Evolutionary conservation across 2,888 invertebrate genomes (phyloP), one percentile per base, ranked within the genome.

Genomic region (Platerodrilus igneus): DNA sequence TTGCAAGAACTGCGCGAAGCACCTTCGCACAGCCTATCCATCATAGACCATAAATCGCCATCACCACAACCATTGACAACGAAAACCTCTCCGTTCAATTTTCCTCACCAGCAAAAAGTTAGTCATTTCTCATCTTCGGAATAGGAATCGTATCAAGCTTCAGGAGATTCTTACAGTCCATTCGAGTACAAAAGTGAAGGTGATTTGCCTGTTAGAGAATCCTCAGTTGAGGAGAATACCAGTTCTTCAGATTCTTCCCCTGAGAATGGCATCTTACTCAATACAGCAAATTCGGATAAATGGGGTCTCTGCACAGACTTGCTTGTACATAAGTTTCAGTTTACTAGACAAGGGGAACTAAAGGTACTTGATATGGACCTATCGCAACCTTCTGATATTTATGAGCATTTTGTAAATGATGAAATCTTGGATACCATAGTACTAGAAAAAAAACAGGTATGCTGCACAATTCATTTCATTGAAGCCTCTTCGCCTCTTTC

Each of bases 211-310:
- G 22, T 10, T 10, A 22, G 9, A 22, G 22, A n/a, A 4, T 7
- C 9, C 10, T 22, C 22, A 4, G 22, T 9, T 4, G 22, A 22
- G 22, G 10, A 22, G 8, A 22, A n/a, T n/a, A 4, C 22, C 5
- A n/a, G n/a, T 9, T 22, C n/a, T 10, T 22, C 10, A 9, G 10
- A 10, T 4, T 22, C 9, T 10, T n/a, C 10, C 22, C 9, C 22
- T 10, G 22, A 22, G 5, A 10, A 22, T 22, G n/a, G 10, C 5
- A 22, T 22, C 9, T n/a, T 22, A 22, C n/a, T 22, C 22, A 22
- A 22, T 22, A 22, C 22, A 22, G 22, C 9, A 22, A 22, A 22
- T 22, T 22, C 22, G 9, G n/a, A 22, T 22, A 22, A 22, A 22
- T 22, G 10, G 22, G 9, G 22, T 9, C 22, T 10, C 22, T n/a